Base-by-base conservation (phyloP, 2,888 invertebrate genomes). In the Heliconius aoede region DNA sequence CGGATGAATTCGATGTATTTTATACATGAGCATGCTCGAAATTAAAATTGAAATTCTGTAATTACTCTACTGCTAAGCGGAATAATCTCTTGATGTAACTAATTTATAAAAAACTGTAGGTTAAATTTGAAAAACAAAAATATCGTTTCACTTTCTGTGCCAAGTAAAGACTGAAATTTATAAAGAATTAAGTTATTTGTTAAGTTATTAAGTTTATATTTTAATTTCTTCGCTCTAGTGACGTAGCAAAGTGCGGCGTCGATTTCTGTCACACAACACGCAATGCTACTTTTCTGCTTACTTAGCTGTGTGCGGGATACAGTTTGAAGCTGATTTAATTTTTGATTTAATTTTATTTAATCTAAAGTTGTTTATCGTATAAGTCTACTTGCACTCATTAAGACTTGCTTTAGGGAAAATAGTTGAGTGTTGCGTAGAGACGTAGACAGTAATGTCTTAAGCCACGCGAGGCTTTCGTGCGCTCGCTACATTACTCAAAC, bases 391-490 rank as follows among this genome's bases (percentile, higher is more conserved):
- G 79, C 73, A 78, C 76, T 78, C 80, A 81, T 82, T 80, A 79
- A 82, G 79, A 79, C 68, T 62, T 73, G 79, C 74, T 81, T 82
- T 72, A 73, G 78, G 78, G 78, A 80, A 84, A 82, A 80, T 77
- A 80, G 69, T 79, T 79, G 72, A 79, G 81, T 80, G 82, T 82
- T 80, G 76, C 75, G 74, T 76, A 76, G 81, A 80, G 81, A 79
- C 61, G 81, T 80, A 82, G 82, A 86, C 84, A 87, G 87, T 83
- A 85, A 84, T 84, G 83, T 80, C 69, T 82, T 77, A 83, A 84
- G 82, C 92, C 92, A 92, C 93, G 93, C 92, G 84, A 92, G 82
- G 84, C 87, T 85, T 90, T 91, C 93, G 93, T 94, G 93, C 89
- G 86, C 83, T 79, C 84, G 81, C 83, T 83, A 87, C 93, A 94